These are phyloP conservation scores for Perca flavescens DNA, from an alignment of 2,113 vertebrate genomes.

Conservation along the genomic window DNA sequence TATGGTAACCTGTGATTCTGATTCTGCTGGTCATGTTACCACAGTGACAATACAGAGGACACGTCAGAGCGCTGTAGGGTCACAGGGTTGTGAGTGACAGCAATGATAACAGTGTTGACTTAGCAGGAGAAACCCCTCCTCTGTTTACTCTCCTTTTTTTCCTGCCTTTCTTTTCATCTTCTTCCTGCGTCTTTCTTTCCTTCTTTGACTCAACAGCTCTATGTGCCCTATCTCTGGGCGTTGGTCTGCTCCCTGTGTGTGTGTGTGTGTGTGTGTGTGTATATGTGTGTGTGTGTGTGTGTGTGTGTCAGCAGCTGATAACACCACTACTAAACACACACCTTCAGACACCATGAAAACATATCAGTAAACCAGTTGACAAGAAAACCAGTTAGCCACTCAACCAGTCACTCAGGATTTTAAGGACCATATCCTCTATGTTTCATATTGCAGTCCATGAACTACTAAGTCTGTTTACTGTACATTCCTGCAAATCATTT, in stretches of 20 bases:
- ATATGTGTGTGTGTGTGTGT: constrained; percentile 5
- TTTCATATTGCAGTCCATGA: not conserved
- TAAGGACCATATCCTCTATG: not conserved
- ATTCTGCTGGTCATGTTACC: constrained; percentile 28
- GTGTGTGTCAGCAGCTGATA: constrained; percentile 52
- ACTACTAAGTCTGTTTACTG: not conserved
- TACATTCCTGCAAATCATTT: constrained; percentile 17
- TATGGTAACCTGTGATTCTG: constrained; percentile 35
- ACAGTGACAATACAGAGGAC: not conserved
- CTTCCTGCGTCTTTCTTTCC: constrained; percentile 38
- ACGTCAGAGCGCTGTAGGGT: not conserved
- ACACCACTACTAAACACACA: constrained; percentile 16
- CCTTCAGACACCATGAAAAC: constrained; percentile 1
- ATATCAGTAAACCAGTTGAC: constrained; percentile 12
- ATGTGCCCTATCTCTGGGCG: constrained; percentile 48
- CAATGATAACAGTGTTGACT: constrained; percentile 70
- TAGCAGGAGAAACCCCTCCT: constrained; percentile 61
- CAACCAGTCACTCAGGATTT: constrained; percentile 3
- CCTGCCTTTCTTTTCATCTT: constrained; percentile 47
- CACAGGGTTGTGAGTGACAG: constrained; percentile 27
- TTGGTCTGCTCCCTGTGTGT: constrained; percentile 30
- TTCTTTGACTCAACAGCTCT: not conserved
- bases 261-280: constrained; percentile 11
- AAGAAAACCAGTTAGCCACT: constrained; percentile 19
- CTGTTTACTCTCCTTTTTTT: constrained; percentile 67